Evolutionary conservation across 1,140 invertebrate species (phyloP), one percentile per base, ranked within the genome.

Genomic region (Stegodyphus mimosarum): DNA sequence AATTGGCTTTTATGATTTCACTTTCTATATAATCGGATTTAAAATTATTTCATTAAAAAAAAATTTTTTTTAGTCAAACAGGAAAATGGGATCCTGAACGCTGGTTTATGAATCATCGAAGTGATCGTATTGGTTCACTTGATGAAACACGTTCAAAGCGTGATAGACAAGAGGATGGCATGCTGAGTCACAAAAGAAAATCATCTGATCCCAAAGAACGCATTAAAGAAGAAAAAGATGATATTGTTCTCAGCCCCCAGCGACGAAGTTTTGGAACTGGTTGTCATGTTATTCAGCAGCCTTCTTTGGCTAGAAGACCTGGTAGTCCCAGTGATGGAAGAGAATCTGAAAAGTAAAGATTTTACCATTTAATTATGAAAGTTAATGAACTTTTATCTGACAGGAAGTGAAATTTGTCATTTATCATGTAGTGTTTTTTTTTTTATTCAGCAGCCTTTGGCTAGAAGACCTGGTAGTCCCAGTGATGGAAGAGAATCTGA

Each of bases 221-320:
- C 60, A 92, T 96, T 69, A 94, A 95, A 67, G 95, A 95, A 89
- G 95, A 96, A 89, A 94, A 94, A 89, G 95, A 95, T 90, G 94
- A 94, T 17, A 96, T 96, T 86, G 94, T 96, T 69, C 90, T 96
- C 74, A 95, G 94, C 89, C 95, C 95, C 66, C 95, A 96, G 89
- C 92, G 95, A 7, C 92, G 94, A 64, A 95, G 94, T 89, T 96
- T 96, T 92, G 95, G 94, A 87, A 94, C 94, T 13, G 95, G 95
- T 72, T 96, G 95, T 90, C 91, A 92, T 87, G 91, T 92, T 50
- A 92, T 88, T 55, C 33, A 90, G 80, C 92, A 89, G 33, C 89
- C 91, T 53, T 75, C n/a, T n/a, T n/a, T 86, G 51, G 71, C 76
- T 83, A 75, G 88, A 33, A 72, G 87, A 15, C 86, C 88, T 73